Evolutionary conservation across 2,113 vertebrate genomes (phyloP), one percentile per base, ranked within the genome.

Genomic region (Euleptes europaea): DNA sequence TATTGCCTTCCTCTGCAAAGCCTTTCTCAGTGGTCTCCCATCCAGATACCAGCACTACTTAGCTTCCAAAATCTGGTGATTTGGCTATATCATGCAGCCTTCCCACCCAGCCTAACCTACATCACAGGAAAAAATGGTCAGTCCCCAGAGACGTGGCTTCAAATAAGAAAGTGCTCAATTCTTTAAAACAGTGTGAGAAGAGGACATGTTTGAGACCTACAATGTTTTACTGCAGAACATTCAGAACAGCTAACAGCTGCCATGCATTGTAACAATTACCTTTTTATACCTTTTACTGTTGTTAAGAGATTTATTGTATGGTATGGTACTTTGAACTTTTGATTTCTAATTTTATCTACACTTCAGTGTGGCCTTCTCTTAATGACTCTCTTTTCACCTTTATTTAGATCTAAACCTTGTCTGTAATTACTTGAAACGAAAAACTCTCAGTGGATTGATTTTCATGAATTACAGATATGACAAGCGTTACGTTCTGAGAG

Each of bases 391-490:
- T 90, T 78, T 88, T 93, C 91, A 94, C 83, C 84, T 96, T 95
- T 94, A 92, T 95, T 96, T 95, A 94, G 89, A 93, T 93, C 81
- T 90, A 84, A 65, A 83, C 83, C 51, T 90, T 84, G 87, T 65
- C 86, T 94, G 80, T 89, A 94, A 95, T 94, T 94, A 94, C 84
- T 93, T 89, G 77, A 95, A 94, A 92, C 40, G 0, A 88, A 91
- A 92, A 75, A 73, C 81, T 91, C 80, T 90, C 77, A 31, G 8
- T 35, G 63, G 86, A 79, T 90, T 93, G 87, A 92, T 94, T 94
- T 94, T 86, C 74, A 93, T 94, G 95, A 95, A 94, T 95, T 93
- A 92, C 78, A 94, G 94, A 93, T 91, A 91, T 84, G 75, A 83
- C 89, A 91, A 92, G 73, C 89, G 23, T 85, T 94, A 85, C 86